These are phyloP conservation scores for Ostrea denselamellosa DNA, from an alignment of 1,140 invertebrate genomes.

Conservation along the genomic window DNA sequence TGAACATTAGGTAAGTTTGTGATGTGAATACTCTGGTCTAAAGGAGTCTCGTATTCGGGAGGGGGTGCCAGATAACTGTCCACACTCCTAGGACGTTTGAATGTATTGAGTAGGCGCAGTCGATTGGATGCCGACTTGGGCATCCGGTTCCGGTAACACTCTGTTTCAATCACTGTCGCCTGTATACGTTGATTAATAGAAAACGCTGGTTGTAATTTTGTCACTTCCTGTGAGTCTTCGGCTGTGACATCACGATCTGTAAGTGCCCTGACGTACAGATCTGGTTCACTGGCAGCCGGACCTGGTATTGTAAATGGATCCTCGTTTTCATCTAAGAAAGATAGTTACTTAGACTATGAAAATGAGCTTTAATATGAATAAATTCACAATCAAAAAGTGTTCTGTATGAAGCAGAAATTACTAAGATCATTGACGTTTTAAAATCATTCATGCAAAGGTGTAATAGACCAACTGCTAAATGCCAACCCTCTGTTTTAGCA, in stretches of 20 bases:
- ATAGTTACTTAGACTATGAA: background rate
- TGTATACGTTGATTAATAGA: slow-evolving; percentile 21
- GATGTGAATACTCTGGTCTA: slow-evolving; percentile 32
- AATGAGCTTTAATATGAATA: too few species aligned
- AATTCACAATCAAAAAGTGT: too few species aligned
- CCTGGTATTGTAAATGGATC: background rate
- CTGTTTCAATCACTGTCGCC: slow-evolving; percentile 2
- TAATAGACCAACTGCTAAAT: too few species aligned
- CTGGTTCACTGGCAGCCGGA: background rate
- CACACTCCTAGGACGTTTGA: slow-evolving; percentile 42
- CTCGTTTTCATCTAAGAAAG: background rate
- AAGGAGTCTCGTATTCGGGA: background rate
- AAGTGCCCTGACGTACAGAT: slow-evolving; percentile 1
- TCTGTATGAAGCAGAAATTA: too few species aligned
- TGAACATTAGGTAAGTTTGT: slow-evolving; percentile 19
- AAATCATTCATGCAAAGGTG: too few species aligned
- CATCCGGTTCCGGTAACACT: slow-evolving; percentile 16
- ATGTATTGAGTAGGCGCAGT: slow-evolving; percentile 35
- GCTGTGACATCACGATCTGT: background rate
- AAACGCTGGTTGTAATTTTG: slow-evolving; percentile 2
- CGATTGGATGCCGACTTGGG: slow-evolving; percentile 10
- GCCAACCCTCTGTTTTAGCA: too few species aligned
- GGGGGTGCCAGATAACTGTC: slow-evolving; percentile 21
- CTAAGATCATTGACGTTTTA: too few species aligned
- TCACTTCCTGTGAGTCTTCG: background rate